These are phyloP conservation scores for Pempheris klunzingeri DNA, from an alignment of 2,797 vertebrate genomes.

Conservation along the genomic window DNA sequence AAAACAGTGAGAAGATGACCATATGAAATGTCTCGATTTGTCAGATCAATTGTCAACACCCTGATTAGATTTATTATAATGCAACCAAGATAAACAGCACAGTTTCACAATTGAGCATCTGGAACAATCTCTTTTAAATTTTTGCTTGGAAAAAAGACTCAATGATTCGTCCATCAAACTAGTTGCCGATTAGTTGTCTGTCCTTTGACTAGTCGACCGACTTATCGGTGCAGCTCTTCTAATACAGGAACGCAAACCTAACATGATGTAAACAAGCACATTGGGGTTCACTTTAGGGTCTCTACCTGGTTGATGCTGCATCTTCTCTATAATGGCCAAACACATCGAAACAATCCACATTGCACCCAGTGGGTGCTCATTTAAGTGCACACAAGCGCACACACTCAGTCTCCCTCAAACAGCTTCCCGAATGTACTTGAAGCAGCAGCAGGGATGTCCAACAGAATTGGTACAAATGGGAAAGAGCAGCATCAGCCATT, in stretches of 20 bases:
- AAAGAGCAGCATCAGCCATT: conserved; percentile 41
- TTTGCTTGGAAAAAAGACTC: too few species aligned
- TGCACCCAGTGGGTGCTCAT: not conserved
- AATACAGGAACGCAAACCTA: not conserved
- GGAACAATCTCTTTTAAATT: too few species aligned
- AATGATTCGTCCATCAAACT: too few species aligned
- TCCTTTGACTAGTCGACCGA: too few species aligned
- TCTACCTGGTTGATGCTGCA: conserved; percentile 14
- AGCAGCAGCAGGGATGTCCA: conserved; percentile 34
- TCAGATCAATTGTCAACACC: too few species aligned
- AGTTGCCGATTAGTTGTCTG: too few species aligned
- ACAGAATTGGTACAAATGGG: conserved; percentile 37
- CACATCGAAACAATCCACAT: conserved; percentile 17
- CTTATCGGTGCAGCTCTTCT: too few species aligned
- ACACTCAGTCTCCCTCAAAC: not conserved
- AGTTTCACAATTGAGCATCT: too few species aligned
- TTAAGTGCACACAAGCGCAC: not conserved
- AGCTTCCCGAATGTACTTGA: conserved; percentile 4
- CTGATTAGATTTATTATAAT: too few species aligned
- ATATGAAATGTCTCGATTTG: too few species aligned
- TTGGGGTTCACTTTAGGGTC: conserved; percentile 4
- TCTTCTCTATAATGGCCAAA: conserved; percentile 23
- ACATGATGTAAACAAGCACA: conserved; percentile 52
- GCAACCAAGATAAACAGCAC: too few species aligned
- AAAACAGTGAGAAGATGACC: too few species aligned